These are phyloP conservation scores for Andrena fulva DNA, from an alignment of 2,888 invertebrate species.

Conservation along the genomic window DNA sequence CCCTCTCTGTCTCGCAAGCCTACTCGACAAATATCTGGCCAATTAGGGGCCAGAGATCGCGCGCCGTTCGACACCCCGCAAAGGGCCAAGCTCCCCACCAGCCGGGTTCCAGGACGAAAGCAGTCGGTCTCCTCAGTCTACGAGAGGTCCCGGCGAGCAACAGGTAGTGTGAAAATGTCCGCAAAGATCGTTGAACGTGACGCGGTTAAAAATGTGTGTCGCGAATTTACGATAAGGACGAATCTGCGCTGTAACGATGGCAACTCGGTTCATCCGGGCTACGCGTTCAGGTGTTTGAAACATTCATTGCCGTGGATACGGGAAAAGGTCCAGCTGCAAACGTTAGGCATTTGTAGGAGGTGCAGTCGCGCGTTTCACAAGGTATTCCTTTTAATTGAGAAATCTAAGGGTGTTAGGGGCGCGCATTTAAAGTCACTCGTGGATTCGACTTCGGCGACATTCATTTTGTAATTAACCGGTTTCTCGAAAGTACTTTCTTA, in stretches of 20 bases:
- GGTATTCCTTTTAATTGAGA: constrained; percentile 35
- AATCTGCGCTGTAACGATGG: not conserved
- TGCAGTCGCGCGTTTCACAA: constrained; percentile 12
- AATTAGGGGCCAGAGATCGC: constrained; percentile 26
- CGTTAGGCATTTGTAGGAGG: constrained; percentile 13
- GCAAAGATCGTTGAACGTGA: not conserved
- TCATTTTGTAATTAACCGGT: no score
- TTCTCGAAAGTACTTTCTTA: no score
- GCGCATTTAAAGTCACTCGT: no score
- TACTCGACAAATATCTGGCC: constrained; percentile 12
- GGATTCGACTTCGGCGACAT: no score
- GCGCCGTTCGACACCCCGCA: not conserved
- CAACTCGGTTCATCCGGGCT: not conserved
- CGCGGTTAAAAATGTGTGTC: not conserved
- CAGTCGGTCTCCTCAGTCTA: constrained; percentile 5
- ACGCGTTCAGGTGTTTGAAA: not conserved
- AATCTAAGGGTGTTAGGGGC: not conserved
- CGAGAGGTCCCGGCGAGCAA: not conserved
- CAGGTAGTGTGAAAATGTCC: constrained; percentile 9
- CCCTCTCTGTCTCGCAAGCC: not conserved
- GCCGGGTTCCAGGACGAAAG: not conserved
- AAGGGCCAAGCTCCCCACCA: constrained; percentile 39
- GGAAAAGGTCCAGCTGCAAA: constrained; percentile 2
- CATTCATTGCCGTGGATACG: constrained; percentile 21
- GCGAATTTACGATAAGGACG: not conserved